phyloP scores from a whole-genome alignment of 2,888 invertebrate genomes.

The Rutpela maculata region DNA sequence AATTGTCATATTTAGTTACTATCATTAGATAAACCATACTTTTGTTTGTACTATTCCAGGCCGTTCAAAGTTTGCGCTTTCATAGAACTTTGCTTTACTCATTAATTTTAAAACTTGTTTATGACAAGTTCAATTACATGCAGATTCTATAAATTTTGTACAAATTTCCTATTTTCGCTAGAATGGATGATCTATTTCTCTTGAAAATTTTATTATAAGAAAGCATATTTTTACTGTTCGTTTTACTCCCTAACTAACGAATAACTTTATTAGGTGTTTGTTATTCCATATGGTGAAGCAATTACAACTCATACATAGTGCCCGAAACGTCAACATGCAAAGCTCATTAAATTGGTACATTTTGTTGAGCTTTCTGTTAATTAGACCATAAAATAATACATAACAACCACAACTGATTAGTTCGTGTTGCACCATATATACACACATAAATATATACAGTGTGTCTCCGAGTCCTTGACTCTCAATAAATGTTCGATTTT shows the following conservation, averaged over 20 bases:
- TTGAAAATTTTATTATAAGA: neutral
- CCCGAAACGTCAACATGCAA: neutral
- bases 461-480: too few species aligned
- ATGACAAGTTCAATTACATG: too few species aligned
- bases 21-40: too few species aligned
- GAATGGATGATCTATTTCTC: neutral
- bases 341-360: constrained; percentile 7
- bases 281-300: neutral
- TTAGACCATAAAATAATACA: neutral
- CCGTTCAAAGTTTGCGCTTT: too few species aligned
- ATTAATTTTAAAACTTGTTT: too few species aligned
- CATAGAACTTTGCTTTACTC: too few species aligned
- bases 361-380: constrained; percentile 1
- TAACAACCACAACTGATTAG: neutral
- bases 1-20: too few species aligned
- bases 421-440: neutral
- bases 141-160: too few species aligned
- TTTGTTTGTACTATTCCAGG: too few species aligned
- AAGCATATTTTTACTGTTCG: neutral
- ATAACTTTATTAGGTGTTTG: neutral
- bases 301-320: neutral
- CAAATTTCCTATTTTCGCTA: too few species aligned
- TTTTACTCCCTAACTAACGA: neutral
- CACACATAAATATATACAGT: too few species aligned
- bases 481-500: too few species aligned